Conservation (phyloP, 2,113 vertebrate genomes). For the Rattus norvegicus region GRCr8 NC_086028.1:37492001-37492500, state of each 20-base stretch:
- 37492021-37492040: background rate
- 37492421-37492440: background rate
- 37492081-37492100: background rate
- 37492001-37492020: background rate
- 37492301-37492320: constrained; percentile 23
- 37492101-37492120: background rate
- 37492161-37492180: background rate
- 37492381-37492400: background rate
- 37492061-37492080: background rate
- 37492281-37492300: background rate
- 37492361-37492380: background rate
- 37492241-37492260: background rate
- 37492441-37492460: background rate
- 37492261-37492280: background rate
- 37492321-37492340: background rate
- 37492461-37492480: too few relatives aligned
- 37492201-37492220: background rate
- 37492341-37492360: background rate
- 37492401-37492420: background rate
- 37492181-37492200: background rate
- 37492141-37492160: background rate
- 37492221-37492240: too few relatives aligned
- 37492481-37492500: background rate
- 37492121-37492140: background rate
- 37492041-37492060: background rate